Evolutionary conservation across 2,797 vertebrate species (phyloP), one percentile per base, ranked within the genome.

Genomic region (Threskiornis aethiopicus): DNA sequence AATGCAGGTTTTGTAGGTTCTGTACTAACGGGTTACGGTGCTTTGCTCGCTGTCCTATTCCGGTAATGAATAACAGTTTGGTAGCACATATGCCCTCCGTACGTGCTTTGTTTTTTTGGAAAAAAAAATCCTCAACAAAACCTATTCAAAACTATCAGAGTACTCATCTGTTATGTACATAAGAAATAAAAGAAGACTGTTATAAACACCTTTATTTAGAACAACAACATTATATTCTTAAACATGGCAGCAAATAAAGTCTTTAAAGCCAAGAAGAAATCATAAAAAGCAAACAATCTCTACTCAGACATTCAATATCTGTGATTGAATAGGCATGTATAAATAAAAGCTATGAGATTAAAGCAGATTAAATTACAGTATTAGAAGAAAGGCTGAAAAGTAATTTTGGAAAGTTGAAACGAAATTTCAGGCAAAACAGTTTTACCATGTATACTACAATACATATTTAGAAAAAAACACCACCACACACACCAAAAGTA

Each of bases 331-430:
- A 69, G 83, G 71, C 64, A 28, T 6, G 9, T 49, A 82, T 73
- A 91, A 95, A 96, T 67, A 93, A 93, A 93, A 39, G 58, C 37
- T 12, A 24, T 9, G 82, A 97, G 96, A 97, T 96, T 94, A 97
- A 84, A 82, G 49, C 80, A 96, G 97, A 98, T 96, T 95, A 96
- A 93, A 93, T 49, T 81, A 80, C 33, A 59, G 83, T 65, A 88
- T 89, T 95, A 94, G 91, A 95, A 97, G 87, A 96, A 94, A 89
- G 24, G 65, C 79, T 87, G 88, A 83, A 61, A 95, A 92, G 89
- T 85, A 21, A 92, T 66, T 91, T 79, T 46, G 51, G 52, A 55
- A 87, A 91, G 83, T 84, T 89, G 55, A 76, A 89, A 75, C 0
- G 0, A 28, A 28, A 84, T 89, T 87, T 83, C n/a, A 54, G 81